phyloP scores from a whole-genome alignment of 2,888 invertebrate genomes.

The Cheilosia grossa region DNA sequence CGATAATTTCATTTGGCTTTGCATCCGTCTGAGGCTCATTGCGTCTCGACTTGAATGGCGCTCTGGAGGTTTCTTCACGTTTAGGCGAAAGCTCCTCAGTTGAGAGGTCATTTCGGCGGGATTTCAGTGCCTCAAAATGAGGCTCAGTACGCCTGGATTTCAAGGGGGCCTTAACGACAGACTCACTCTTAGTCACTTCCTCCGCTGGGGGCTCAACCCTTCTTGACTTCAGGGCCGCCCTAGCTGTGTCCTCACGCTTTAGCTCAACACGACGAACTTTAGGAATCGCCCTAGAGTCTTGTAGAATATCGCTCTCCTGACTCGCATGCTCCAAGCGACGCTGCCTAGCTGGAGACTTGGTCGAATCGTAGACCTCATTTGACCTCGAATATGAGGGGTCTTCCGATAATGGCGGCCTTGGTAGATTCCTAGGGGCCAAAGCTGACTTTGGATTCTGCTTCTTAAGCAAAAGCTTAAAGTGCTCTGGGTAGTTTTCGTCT shows the following conservation, averaged over 20 bases:
- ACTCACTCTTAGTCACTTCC: neutral
- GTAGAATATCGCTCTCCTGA: slow-evolving; percentile 50
- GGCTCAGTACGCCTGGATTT: slow-evolving; percentile 41
- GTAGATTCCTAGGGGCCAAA: slow-evolving; percentile 20
- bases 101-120: slow-evolving; percentile 17
- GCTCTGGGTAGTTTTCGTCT: slow-evolving; percentile 87
- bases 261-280: slow-evolving; percentile 44
- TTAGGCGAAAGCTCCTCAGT: slow-evolving; percentile 10
- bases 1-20: slow-evolving; percentile 63
- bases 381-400: slow-evolving; percentile 80
- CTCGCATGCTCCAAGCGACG: slow-evolving; percentile 32
- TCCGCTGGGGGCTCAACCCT: slow-evolving; percentile 21
- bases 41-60: slow-evolving; percentile 23
- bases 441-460: slow-evolving; percentile 52
- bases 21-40: slow-evolving; percentile 40
- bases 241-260: slow-evolving; percentile 15
- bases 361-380: slow-evolving; percentile 81
- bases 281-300: slow-evolving; percentile 47
- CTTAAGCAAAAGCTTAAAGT: slow-evolving; percentile 86
- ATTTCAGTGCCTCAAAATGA: slow-evolving; percentile 10
- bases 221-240: slow-evolving; percentile 29
- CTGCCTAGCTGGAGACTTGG: slow-evolving; percentile 30
- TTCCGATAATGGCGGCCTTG: slow-evolving; percentile 27
- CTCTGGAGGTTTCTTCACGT: slow-evolving; percentile 6
- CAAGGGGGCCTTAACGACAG: neutral